These are phyloP conservation scores for Pangasius mekongensis DNA, from an alignment of 2,797 vertebrate genomes.

Conservation along the genomic window DNA sequence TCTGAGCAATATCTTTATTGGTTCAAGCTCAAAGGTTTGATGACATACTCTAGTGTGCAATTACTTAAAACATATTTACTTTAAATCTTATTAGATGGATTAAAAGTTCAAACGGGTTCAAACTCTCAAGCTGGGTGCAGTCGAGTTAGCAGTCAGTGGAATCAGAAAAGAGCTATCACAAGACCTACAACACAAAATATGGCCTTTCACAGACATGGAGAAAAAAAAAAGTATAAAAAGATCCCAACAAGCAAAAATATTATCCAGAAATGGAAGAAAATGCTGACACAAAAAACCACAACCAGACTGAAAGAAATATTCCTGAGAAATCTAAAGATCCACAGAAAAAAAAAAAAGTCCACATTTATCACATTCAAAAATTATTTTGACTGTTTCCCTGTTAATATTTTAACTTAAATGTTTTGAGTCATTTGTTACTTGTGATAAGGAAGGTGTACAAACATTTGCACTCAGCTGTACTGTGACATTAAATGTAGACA, in stretches of 20 bases:
- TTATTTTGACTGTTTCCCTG: neutral
- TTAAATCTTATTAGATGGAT: neutral
- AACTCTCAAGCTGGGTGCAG: neutral
- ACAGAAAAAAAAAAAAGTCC: neutral
- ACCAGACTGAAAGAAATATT: neutral
- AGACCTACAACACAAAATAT: neutral
- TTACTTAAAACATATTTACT: neutral
- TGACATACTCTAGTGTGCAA: neutral
- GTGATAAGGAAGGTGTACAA: neutral
- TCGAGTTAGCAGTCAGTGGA: neutral
- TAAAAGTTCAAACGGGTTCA: neutral
- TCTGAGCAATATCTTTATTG: neutral
- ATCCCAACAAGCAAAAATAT: neutral
- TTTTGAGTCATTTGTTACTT: neutral
- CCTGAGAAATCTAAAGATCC: neutral
- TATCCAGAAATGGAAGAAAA: neutral
- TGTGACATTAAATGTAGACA: neutral
- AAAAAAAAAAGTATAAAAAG: no score
- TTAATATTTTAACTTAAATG: neutral
- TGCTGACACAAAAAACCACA: neutral
- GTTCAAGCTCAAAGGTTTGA: neutral
- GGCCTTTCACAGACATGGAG: neutral
- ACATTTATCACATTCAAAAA: neutral
- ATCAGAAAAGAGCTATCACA: neutral
- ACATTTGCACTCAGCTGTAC: neutral